Conservation (phyloP, 2,888 invertebrate species). For the Dicycla oo region DNA sequence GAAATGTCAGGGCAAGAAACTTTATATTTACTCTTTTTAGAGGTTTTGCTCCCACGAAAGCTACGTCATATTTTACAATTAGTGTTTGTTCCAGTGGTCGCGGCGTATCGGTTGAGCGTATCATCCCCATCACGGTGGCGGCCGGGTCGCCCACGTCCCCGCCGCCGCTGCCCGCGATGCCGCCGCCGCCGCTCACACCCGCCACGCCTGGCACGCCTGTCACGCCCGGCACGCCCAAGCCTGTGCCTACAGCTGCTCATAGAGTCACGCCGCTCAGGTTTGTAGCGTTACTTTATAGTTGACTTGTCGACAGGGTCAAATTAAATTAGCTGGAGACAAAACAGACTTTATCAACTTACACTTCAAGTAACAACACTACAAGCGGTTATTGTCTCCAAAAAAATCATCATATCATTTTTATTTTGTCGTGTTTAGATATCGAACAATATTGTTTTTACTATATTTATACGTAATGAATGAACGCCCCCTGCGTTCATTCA, state of each 20-base stretch:
- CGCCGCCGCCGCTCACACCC: constrained; percentile 30
- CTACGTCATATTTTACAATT: background rate
- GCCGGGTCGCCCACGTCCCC: constrained; percentile 64
- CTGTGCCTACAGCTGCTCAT: constrained; percentile 55
- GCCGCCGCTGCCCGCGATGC: constrained; percentile 61
- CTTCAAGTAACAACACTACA: no score
- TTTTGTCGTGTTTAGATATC: no score
- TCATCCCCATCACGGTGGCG: constrained; percentile 86
- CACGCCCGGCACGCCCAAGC: constrained; percentile 15
- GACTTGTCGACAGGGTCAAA: background rate
- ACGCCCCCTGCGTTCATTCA: no score
- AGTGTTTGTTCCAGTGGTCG: constrained; percentile 51
- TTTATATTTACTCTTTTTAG: background rate
- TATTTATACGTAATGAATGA: no score
- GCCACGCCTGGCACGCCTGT: constrained; percentile 4
- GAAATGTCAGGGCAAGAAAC: no score
- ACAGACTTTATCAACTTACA: no score
- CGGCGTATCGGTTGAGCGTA: constrained; percentile 88
- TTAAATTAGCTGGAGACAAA: no score
- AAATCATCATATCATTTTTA: no score
- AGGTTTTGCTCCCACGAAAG: background rate
- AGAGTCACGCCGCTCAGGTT: constrained; percentile 62
- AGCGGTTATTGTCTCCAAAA: no score
- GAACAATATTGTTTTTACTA: no score
- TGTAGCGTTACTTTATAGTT: background rate